Evolutionary conservation across 1,140 invertebrate species (phyloP).

Genomic region (Euschistus heros): DNA sequence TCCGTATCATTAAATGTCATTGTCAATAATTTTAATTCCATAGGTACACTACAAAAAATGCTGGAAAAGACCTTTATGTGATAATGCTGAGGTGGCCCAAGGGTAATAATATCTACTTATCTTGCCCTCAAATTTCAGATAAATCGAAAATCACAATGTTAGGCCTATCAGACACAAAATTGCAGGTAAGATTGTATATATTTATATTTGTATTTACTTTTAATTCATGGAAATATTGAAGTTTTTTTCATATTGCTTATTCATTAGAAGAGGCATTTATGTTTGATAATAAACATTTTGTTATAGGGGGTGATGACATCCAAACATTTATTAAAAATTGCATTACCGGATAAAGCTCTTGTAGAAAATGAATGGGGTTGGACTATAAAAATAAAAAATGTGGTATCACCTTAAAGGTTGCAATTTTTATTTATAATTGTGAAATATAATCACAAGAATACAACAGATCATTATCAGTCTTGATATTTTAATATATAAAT

Average conservation of each 20-base stretch:
- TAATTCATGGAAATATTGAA: too few relatives aligned
- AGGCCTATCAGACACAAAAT: neutral
- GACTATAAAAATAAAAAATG: conserved; percentile 20
- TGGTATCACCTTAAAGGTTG: conserved; percentile 2
- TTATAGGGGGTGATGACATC: neutral
- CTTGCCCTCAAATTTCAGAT: conserved; percentile 16
- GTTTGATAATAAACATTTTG: neutral
- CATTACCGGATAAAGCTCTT: conserved; percentile 19
- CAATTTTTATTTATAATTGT: neutral
- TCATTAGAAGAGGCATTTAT: neutral
- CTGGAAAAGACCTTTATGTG: conserved; percentile 14
- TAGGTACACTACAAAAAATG: conserved; percentile 21
- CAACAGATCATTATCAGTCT: too few relatives aligned
- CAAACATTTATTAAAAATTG: conserved; percentile 9
- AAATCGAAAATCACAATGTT: conserved; percentile 14
- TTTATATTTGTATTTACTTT: neutral
- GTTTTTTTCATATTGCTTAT: too few relatives aligned
- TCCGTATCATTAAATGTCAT: neutral
- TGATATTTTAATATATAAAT: too few relatives aligned
- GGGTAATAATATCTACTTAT: conserved; percentile 8
- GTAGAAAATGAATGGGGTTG: conserved; percentile 17
- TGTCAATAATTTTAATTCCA: neutral
- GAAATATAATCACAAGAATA: too few relatives aligned
- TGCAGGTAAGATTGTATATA: neutral
- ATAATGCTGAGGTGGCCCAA: conserved; percentile 22